These are phyloP conservation scores for Odocoileus hemionus DNA, from an alignment of 2,113 vertebrate genomes.

Conservation along the genomic window DNA sequence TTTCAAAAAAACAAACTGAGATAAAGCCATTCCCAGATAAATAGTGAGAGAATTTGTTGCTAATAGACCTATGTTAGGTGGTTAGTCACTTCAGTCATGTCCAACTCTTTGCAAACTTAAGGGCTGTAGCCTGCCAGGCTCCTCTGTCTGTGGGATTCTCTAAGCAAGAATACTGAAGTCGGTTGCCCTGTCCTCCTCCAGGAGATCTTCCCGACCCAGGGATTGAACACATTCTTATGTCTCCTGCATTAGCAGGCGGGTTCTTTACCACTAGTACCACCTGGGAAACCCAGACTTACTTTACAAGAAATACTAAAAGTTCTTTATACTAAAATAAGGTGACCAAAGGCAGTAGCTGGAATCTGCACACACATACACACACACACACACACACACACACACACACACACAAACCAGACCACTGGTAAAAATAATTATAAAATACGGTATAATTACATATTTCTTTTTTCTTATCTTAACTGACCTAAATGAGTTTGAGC, in stretches of 20 bases:
- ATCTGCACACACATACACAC: neutral
- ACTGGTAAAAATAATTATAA: neutral
- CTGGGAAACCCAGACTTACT: neutral
- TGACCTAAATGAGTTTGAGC: neutral
- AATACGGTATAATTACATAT: neutral
- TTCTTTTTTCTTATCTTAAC: neutral
- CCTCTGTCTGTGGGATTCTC: neutral
- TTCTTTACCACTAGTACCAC: neutral
- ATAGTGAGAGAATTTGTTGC: neutral
- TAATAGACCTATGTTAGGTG: neutral
- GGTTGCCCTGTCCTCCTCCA: neutral
- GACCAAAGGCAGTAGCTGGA: neutral
- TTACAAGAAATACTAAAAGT: neutral
- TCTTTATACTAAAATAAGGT: neutral
- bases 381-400: neutral
- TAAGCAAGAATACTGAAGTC: neutral
- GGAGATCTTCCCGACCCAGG: neutral
- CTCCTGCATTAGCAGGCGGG: neutral
- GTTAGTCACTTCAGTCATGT: neutral
- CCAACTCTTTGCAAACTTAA: neutral
- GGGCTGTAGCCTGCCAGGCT: neutral
- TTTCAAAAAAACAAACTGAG: neutral
- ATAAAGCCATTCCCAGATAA: neutral
- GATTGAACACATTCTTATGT: neutral
- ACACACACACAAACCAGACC: neutral